phyloP scores from a whole-genome alignment of 2,888 invertebrate species.

The Barypeithes pellucidus region DNA sequence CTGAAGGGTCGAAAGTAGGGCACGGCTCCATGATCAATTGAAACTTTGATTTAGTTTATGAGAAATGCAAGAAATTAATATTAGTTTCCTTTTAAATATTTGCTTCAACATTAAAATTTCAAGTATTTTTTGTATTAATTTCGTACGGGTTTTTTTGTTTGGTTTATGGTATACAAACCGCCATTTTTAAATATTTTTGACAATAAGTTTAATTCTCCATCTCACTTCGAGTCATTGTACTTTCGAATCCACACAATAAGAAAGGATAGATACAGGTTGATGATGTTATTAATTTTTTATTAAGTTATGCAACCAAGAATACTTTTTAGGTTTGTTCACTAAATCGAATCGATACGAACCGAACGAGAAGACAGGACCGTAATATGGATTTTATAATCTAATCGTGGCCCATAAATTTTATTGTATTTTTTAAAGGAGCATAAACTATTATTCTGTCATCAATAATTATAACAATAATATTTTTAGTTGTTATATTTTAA shows the following conservation, averaged over 20 bases:
- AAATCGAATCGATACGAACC: no score
- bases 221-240: not conserved
- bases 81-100: conserved; percentile 11
- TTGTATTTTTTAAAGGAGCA: no score
- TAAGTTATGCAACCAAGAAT: not conserved
- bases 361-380: no score
- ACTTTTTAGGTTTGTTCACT: not conserved
- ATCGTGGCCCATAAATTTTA: no score
- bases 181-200: conserved; percentile 14
- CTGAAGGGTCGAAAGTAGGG: conserved; percentile 29
- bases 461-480: no score
- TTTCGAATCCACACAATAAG: not conserved
- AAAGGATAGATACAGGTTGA: not conserved
- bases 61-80: not conserved
- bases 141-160: conserved; percentile 1
- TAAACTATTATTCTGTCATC: no score
- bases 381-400: no score
- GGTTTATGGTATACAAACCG: not conserved
- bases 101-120: conserved; percentile 25
- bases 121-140: not conserved
- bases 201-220: not conserved
- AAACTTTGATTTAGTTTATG: not conserved
- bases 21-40: conserved; percentile 29
- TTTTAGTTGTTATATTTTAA: no score
- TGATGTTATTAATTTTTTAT: not conserved